Evolutionary conservation across 2,797 vertebrate species (phyloP).

Genomic region (Amblyraja radiata): DNA sequence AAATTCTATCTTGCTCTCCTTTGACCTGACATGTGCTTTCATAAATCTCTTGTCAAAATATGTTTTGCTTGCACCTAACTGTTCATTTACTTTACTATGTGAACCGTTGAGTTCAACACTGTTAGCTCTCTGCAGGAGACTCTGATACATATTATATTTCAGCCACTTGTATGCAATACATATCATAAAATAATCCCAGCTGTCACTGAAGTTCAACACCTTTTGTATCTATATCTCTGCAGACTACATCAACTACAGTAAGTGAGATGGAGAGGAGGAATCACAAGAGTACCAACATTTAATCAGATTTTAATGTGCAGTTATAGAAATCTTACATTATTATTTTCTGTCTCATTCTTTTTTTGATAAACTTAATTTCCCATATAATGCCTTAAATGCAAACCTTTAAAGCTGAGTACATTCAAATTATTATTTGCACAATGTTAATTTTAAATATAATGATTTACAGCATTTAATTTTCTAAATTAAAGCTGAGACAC

Average conservation of each 20-base stretch:
- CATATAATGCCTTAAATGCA: background rate
- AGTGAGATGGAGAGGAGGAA: background rate
- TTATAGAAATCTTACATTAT: background rate
- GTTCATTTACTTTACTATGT: background rate
- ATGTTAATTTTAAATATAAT: slow-evolving; percentile 16
- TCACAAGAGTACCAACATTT: background rate
- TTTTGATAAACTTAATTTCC: background rate
- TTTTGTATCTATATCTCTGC: background rate
- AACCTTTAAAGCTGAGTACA: background rate
- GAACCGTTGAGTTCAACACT: background rate
- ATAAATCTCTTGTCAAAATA: background rate
- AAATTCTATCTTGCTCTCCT: background rate
- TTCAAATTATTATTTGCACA: background rate
- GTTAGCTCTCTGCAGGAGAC: background rate
- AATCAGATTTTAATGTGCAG: background rate
- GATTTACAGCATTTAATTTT: background rate
- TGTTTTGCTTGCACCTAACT: background rate
- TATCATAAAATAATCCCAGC: background rate
- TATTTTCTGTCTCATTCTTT: background rate
- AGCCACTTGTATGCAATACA: background rate
- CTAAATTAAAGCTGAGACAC: background rate
- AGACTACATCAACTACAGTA: background rate
- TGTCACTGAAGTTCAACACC: background rate
- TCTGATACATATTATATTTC: background rate
- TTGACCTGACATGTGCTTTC: background rate